Percentiles rank a stretch among this genome's conserved stretches.
These are phyloP conservation scores for Anhinga rufa DNA, from an alignment of 2,113 vertebrate genomes.

Conservation along the genomic window DNA sequence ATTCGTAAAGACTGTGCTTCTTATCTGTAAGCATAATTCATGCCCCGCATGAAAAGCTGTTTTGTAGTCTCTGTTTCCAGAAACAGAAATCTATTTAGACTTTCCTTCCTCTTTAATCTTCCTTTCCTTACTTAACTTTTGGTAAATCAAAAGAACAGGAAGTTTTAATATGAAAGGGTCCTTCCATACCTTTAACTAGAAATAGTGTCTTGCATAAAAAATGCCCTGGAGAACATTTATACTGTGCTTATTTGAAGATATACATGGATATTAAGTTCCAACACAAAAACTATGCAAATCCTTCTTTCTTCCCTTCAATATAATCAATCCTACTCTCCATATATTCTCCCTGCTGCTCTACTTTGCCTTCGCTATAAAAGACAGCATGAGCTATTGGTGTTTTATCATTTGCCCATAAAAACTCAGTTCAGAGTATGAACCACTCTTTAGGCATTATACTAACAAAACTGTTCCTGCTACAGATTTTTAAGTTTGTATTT, in stretches of 20 bases:
- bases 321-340: not conserved
- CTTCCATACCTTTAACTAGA: constrained; percentile 33
- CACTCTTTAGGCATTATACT: not conserved
- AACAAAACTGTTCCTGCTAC: not conserved
- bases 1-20: not conserved
- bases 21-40: constrained; percentile 38
- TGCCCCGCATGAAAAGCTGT: constrained; percentile 38
- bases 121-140: constrained; percentile 25
- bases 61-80: constrained; percentile 35
- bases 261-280: not conserved
- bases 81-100: constrained; percentile 31
- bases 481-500: not conserved
- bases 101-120: constrained; percentile 50
- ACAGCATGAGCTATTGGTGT: not conserved
- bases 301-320: not conserved
- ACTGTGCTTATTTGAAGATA: not conserved
- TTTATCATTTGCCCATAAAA: not conserved
- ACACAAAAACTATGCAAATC: constrained; percentile 18
- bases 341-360: not conserved
- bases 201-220: not conserved
- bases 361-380: not conserved
- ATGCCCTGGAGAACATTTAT: not conserved
- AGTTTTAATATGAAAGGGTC: constrained; percentile 22
- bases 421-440: not conserved
- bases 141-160: constrained; percentile 49